Conservation (phyloP, 2,113 vertebrate genomes). For the Mastomys natalensis region DNA sequence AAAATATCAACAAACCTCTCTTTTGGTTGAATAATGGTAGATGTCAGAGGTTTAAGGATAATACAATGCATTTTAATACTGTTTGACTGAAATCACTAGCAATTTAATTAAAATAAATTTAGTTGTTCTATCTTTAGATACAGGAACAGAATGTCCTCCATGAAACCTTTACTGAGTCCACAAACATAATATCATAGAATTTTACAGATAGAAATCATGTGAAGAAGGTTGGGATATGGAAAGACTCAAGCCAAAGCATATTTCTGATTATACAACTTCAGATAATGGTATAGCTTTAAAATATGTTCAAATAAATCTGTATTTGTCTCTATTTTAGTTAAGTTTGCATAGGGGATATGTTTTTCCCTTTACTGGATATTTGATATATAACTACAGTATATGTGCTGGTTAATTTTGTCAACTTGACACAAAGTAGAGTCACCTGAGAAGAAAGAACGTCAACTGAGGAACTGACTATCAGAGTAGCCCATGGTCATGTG, state of each 20-base stretch:
- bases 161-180: not conserved
- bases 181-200: constrained; percentile 43
- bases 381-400: constrained; percentile 11
- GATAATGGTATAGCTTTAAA: not conserved
- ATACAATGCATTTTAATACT: constrained; percentile 36
- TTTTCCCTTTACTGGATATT: constrained; percentile 22
- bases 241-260: constrained; percentile 26
- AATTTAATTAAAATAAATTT: constrained; percentile 49
- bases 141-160: constrained; percentile 3
- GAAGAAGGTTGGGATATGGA: constrained; percentile 19
- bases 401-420: not conserved
- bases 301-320: not conserved
- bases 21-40: constrained; percentile 48
- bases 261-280: constrained; percentile 36
- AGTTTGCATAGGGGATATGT: constrained; percentile 47
- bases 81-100: constrained; percentile 44
- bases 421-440: not conserved
- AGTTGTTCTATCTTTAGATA: not conserved
- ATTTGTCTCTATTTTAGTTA: constrained; percentile 50
- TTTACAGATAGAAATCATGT: constrained; percentile 53
- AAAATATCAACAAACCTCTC: constrained; percentile 34
- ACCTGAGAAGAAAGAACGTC: not conserved
- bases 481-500: not conserved
- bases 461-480: not conserved
- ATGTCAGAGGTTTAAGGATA: not conserved